Evolutionary conservation across 1,140 invertebrate genomes (phyloP), one percentile per base, ranked within the genome.

Genomic region (Cylas formicarius): DNA sequence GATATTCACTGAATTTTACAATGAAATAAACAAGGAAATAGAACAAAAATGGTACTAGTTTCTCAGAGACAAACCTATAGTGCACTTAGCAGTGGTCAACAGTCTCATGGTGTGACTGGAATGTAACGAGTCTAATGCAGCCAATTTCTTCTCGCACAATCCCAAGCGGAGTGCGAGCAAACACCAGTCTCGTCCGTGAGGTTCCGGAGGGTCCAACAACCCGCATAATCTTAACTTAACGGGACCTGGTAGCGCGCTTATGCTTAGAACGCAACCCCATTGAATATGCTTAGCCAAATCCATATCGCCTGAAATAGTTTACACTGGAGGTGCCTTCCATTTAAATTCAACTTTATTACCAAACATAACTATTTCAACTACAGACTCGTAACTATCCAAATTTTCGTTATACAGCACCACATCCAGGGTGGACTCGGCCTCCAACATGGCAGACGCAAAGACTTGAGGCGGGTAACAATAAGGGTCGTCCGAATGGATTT

Each of bases 151-250:
- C 41, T 67, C 63, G 23, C 48, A 56, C 6, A 83, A 65, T 16
- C 84, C 84, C 19, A 90, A 64, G 44, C 78, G 72, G 1, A 90
- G 77, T 3, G 85, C 85, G 19, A 90, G 62, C 39, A 90, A 69
- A 62, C 84, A 87, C 86, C 86, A 90, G 61, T 90, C 86, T 48
- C 80, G 70, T 8, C 87, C 87, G 58, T 86, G 78, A 2, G 76
- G 72, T 61, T 90, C 84, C 5, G 81, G 75, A 1, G 84, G 82
- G 68, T 91, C 87, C 9, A 91, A 66, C 37, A 85, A 64, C 16
- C 73, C 65, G 37, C 79, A 77, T 3, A 80, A 54, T 56, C 68
- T 65, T 48, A 73, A 68, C 50, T 72, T 68, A 32, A 73, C 63
- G 23, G 72, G 65, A 22, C 70, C 58, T 44, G 67, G 59, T 19